phyloP scores from a whole-genome alignment of 2,113 vertebrate species.

The Burhinus oedicnemus region DNA sequence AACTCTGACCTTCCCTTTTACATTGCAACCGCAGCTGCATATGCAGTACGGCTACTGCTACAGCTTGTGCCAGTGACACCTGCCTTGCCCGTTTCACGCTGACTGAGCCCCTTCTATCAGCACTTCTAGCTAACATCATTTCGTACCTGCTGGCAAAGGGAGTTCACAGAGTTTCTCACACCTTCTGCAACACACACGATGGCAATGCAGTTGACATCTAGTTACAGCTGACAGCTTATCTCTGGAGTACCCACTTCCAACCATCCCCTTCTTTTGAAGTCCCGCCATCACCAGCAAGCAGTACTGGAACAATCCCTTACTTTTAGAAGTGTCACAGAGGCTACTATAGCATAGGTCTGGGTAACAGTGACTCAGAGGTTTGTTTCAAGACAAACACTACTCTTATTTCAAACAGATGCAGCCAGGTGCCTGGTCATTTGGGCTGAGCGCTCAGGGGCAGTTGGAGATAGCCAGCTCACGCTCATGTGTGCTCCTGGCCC shows the following conservation, averaged over 20 bases:
- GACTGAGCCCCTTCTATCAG: neutral
- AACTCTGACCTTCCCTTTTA: neutral
- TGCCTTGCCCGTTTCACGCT: neutral
- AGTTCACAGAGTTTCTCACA: neutral
- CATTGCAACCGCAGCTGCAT: neutral
- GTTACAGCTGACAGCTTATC: neutral
- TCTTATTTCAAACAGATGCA: neutral
- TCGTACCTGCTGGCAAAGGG: neutral
- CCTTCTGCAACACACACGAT: neutral
- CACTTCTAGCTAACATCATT: neutral
- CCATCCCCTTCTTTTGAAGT: neutral
- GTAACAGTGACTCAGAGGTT: neutral
- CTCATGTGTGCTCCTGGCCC: neutral
- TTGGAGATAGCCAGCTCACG: neutral
- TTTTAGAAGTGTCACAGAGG: neutral
- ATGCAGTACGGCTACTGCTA: neutral
- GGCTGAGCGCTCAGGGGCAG: neutral
- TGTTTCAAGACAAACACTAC: neutral
- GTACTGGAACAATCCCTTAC: neutral
- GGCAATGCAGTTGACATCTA: neutral
- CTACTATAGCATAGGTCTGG: neutral
- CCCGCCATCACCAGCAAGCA: neutral
- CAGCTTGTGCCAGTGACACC: neutral
- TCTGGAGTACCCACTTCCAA: neutral
- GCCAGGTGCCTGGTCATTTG: neutral